Evolutionary conservation across 2,888 invertebrate genomes (phyloP).

Genomic region (Criorhina ranunculi): DNA sequence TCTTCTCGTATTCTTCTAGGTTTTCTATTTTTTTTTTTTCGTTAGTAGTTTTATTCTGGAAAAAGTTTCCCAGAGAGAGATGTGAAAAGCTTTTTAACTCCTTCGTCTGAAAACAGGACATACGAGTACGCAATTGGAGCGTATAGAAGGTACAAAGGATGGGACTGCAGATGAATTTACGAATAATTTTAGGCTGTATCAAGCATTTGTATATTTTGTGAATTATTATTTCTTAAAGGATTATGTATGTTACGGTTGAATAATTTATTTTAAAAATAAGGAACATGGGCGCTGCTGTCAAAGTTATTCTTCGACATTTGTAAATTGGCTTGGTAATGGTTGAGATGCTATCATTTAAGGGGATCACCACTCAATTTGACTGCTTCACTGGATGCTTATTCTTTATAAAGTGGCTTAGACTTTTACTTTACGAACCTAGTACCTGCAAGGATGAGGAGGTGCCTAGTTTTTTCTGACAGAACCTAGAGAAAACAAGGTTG

Average conservation of each 20-base stretch:
- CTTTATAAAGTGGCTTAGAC: too few relatives aligned
- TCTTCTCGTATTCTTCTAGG: conserved; percentile 71
- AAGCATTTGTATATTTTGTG: conserved; percentile 8
- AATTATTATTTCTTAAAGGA: conserved; percentile 19
- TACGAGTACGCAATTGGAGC: background rate
- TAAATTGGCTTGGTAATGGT: too few relatives aligned
- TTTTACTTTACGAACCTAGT: too few relatives aligned
- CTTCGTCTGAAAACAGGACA: conserved; percentile 29
- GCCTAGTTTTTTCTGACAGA: too few relatives aligned
- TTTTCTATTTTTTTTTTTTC: conserved; percentile 22
- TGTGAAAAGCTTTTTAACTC: conserved; percentile 62
- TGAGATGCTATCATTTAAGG: too few relatives aligned
- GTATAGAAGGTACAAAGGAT: conserved; percentile 6
- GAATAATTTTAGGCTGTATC: conserved; percentile 49
- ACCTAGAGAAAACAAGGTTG: too few relatives aligned
- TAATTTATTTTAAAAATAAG: too few relatives aligned
- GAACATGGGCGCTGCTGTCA: too few relatives aligned
- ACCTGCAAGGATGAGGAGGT: too few relatives aligned
- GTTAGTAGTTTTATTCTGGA: conserved; percentile 3
- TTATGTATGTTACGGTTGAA: background rate
- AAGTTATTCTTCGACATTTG: too few relatives aligned
- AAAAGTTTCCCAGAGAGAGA: conserved; percentile 40
- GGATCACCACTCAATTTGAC: too few relatives aligned
- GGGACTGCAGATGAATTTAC: conserved; percentile 24
- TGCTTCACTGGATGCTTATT: too few relatives aligned